Conservation (phyloP, 2,113 vertebrate genomes). For the Pseudopodoces humilis region DNA sequence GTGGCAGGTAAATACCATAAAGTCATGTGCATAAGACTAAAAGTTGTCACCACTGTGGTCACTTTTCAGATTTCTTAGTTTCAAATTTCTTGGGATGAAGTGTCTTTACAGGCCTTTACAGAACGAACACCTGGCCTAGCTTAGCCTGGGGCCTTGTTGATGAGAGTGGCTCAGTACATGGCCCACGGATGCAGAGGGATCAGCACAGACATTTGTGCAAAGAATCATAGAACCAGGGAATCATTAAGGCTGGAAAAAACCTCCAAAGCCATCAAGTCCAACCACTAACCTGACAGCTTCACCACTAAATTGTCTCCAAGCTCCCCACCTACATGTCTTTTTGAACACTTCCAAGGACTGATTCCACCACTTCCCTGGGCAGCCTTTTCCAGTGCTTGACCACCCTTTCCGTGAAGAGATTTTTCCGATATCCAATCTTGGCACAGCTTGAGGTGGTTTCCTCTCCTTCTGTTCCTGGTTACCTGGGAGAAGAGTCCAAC, state of each 20-base stretch:
- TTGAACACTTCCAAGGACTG: not conserved
- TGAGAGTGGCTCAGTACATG: not conserved
- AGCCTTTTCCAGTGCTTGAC: not conserved
- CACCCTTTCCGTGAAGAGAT: not conserved
- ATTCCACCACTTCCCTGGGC: not conserved
- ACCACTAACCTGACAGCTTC: not conserved
- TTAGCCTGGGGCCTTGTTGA: not conserved
- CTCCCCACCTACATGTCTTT: fast-evolving
- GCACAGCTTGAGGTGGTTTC: not conserved
- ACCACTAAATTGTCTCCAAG: not conserved
- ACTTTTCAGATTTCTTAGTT: not conserved
- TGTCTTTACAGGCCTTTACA: not conserved
- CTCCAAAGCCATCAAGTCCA: not conserved
- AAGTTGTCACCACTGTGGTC: not conserved
- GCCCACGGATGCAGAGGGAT: not conserved
- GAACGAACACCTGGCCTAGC: not conserved
- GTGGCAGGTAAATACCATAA: not conserved
- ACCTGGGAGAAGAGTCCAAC: too few species aligned
- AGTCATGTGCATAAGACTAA: not conserved
- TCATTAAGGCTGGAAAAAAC: not conserved
- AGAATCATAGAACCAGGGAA: not conserved
- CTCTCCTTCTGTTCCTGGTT: not conserved
- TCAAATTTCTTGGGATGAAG: not conserved
- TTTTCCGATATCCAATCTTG: not conserved
- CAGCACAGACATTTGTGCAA: not conserved